Percentiles rank a stretch among this genome's conserved stretches.
Evolutionary conservation across 2,888 invertebrate species (phyloP).

Genomic region (Drosophila koepferae): DNA sequence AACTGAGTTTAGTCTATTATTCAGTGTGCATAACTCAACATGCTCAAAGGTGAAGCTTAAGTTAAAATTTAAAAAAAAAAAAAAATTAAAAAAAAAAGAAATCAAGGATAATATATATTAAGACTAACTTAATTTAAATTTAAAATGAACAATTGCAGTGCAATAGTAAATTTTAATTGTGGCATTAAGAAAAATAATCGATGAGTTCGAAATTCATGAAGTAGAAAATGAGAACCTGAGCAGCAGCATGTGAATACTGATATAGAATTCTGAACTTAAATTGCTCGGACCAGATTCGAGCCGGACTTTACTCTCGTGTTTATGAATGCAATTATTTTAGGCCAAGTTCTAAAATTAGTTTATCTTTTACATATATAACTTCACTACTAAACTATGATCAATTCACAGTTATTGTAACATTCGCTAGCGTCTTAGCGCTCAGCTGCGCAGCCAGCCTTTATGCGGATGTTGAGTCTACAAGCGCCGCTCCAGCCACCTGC

Average conservation of each 20-base stretch:
- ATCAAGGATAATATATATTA: too few relatives aligned
- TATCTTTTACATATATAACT: neutral
- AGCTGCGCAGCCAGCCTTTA: slow-evolving; percentile 21
- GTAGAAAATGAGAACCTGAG: neutral
- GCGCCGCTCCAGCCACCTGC: slow-evolving; percentile 19
- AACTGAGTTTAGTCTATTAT: slow-evolving; percentile 57
- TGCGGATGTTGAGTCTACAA: neutral
- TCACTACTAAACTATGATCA: neutral
- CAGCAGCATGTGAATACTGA: neutral
- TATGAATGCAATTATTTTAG: neutral
- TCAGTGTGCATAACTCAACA: slow-evolving; percentile 34
- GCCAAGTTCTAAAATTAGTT: neutral
- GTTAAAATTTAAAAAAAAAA: too few relatives aligned
- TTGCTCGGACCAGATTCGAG: too few relatives aligned
- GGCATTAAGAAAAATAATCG: neutral
- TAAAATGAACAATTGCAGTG: too few relatives aligned
- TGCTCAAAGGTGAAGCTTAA: slow-evolving; percentile 61
- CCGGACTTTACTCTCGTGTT: neutral
- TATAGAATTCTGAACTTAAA: neutral
- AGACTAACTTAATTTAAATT: too few relatives aligned
- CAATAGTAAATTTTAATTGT: too few relatives aligned
- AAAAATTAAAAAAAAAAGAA: neutral
- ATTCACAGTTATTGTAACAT: slow-evolving; percentile 41
- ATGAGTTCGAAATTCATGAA: neutral
- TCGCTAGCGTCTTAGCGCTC: slow-evolving; percentile 51